Conservation (phyloP, 2,113 vertebrate genomes). For the Dromas ardeola region DNA sequence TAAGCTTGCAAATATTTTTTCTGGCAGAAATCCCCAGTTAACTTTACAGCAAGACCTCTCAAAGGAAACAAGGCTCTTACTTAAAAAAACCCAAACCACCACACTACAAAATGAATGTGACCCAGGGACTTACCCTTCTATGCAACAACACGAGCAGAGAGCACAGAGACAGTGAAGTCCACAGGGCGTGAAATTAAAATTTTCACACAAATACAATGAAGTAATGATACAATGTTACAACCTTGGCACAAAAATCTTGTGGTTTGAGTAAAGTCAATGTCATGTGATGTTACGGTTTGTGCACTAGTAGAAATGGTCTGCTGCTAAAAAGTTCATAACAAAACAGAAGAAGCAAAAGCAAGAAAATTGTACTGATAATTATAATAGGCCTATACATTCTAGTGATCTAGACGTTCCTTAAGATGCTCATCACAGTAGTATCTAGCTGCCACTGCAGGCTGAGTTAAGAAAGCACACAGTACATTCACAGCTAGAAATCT, state of each 20-base stretch:
- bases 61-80: constrained; percentile 37
- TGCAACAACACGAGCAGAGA: constrained; percentile 51
- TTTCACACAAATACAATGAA: constrained; percentile 68
- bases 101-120: constrained; percentile 62
- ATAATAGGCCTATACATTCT: neutral
- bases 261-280: constrained; percentile 64
- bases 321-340: constrained; percentile 44
- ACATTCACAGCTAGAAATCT: neutral
- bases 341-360: constrained; percentile 5
- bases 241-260: constrained; percentile 64
- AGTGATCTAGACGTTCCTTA: neutral
- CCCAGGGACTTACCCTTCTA: constrained; percentile 64
- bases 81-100: neutral
- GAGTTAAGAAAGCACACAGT: neutral
- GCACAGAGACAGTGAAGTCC: constrained; percentile 64
- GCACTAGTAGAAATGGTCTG: constrained; percentile 40
- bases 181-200: constrained; percentile 74
- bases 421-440: neutral
- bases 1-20: constrained; percentile 15
- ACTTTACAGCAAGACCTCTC: constrained; percentile 39
- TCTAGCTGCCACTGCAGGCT: neutral
- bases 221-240: constrained; percentile 60
- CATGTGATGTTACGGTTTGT: constrained; percentile 53
- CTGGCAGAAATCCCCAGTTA: neutral
- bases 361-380: constrained; percentile 5